phyloP scores from a whole-genome alignment of 2,888 invertebrate species.

The Spisula solida region DNA sequence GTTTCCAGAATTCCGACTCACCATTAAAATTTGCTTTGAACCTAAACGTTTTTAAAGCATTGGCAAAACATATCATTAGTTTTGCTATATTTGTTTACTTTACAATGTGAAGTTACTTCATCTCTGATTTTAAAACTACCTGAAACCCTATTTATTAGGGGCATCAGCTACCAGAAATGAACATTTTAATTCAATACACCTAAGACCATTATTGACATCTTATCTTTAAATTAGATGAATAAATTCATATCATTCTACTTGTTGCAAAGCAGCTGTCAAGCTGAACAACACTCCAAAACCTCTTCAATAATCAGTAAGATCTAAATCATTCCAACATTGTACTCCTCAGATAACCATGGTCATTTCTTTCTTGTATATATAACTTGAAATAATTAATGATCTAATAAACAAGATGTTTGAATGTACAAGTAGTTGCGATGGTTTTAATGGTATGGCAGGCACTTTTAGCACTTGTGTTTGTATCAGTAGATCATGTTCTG shows the following conservation, averaged over 20 bases:
- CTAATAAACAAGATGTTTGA: slow-evolving; percentile 19
- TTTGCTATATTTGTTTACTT: no score
- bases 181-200: no score
- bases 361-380: slow-evolving; percentile 21
- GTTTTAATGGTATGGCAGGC: slow-evolving; percentile 9
- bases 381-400: slow-evolving; percentile 11
- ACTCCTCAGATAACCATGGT: background rate
- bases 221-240: slow-evolving; percentile 39
- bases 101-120: no score
- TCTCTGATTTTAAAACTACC: no score
- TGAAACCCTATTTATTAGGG: no score
- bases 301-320: slow-evolving; percentile 21
- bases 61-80: no score
- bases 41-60: no score
- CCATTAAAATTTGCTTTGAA: no score
- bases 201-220: slow-evolving; percentile 31
- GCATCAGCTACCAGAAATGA: no score
- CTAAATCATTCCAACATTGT: slow-evolving; percentile 15
- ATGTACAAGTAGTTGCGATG: background rate
- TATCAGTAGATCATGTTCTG: slow-evolving; percentile 2
- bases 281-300: slow-evolving; percentile 12
- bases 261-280: slow-evolving; percentile 35
- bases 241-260: slow-evolving; percentile 41
- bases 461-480: background rate
- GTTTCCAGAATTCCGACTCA: no score